Evolutionary conservation across 2,888 invertebrate genomes (phyloP), one percentile per base, ranked within the genome.

Genomic region (Choristoneura rosaceana): DNA sequence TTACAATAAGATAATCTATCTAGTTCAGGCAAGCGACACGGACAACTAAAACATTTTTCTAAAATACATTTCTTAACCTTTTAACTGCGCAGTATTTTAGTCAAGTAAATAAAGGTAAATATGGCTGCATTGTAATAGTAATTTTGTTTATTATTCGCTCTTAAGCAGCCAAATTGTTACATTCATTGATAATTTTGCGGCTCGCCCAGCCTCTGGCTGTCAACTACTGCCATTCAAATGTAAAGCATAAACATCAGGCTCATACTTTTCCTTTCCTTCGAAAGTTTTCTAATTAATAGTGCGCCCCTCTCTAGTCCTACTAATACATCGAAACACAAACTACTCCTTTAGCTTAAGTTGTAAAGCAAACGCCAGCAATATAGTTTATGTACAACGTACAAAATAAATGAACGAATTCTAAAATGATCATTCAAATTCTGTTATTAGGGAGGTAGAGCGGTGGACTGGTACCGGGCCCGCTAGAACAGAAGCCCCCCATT

Each of bases 1-100:
- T 78, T 81, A 63, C 61, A n/a, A n/a, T n/a, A 74, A 78, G 75
- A 81, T 78, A 80, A 82, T 80, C 85, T 88, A 87, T 85, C 81
- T 82, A 83, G 82, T 82, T 83, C 80, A 82, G 82, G 87, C 85
- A 86, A 87, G 83, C 82, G 79, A 82, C 81, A 86, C 81, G 82
- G 84, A 84, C 84, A 77, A 79, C 76, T 71, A 64, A 75, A 73
- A 70, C 63, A 75, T 66, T 69, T 43, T 74, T 65, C 58, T 69
- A 58, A 70, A 71, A 59, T 62, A 33, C 47, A 68, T 69, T 68
- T 43, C 38, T 25, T 55, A 55, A 25, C 25, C 12, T 17, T 25
- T 55, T 25, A 25, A 55, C 50, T 3, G 15, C 15, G 15, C 2
- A 1, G 52, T 25, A 25, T 41, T 60, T 38, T 17, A 52, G 9